Evolutionary conservation across 2,797 vertebrate genomes (phyloP).

Genomic region (Rhinogobio ventralis): DNA sequence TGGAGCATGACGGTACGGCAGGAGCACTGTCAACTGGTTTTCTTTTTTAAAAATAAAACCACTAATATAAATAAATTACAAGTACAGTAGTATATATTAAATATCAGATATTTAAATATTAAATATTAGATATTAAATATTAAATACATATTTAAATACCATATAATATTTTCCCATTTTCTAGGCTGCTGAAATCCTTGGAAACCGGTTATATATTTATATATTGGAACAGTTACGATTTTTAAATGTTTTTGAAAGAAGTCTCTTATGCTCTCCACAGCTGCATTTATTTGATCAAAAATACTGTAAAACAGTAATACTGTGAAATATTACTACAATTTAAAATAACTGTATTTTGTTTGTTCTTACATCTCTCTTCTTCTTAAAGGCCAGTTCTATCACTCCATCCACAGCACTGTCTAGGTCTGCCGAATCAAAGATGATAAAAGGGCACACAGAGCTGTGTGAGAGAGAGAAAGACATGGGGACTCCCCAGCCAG

Average conservation of each 20-base stretch:
- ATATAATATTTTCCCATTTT: not conserved
- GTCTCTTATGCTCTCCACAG: not conserved
- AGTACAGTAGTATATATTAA: not conserved
- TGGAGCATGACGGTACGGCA: not conserved
- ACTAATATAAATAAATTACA: not conserved
- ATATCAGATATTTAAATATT: not conserved
- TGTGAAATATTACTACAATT: not conserved
- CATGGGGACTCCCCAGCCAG: constrained; percentile 73
- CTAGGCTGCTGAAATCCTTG: not conserved
- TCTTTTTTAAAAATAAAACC: not conserved
- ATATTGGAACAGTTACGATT: not conserved
- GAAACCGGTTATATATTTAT: not conserved
- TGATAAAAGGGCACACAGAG: constrained; percentile 78
- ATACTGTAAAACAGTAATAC: not conserved
- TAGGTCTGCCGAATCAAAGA: constrained; percentile 86
- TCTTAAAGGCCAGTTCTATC: constrained; percentile 77
- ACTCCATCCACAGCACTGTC: constrained; percentile 85
- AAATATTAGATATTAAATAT: not conserved
- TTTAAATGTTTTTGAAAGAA: not conserved
- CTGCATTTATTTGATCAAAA: not conserved
- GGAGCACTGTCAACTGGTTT: not conserved
- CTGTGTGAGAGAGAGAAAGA: constrained; percentile 75
- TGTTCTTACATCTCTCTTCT: constrained; percentile 62
- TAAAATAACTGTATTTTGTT: not conserved
- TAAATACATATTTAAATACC: not conserved